Evolutionary conservation across 30 jellyfish, hydroid and myxozoan genomes (phyloP).

Genomic region (Aurelia coerulea): DNA sequence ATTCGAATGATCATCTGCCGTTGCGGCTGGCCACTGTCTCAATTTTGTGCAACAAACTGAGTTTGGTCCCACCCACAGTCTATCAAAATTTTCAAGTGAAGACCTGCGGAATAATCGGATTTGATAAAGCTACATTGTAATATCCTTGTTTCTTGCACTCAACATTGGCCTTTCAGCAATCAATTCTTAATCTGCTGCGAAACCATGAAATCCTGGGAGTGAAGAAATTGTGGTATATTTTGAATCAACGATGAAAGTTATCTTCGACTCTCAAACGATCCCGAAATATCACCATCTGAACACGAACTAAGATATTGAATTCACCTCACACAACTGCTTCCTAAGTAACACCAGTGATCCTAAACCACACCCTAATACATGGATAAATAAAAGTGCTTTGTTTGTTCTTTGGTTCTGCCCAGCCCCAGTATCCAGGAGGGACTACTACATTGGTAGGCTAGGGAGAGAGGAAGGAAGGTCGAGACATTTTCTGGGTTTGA

Average conservation of each 20-base stretch:
- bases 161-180: slow-evolving; percentile 18
- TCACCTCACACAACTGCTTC: neutral
- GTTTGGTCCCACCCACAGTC: no score
- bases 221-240: slow-evolving; percentile 14
- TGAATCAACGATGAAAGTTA: slow-evolving; percentile 22
- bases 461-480: no score
- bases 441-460: no score
- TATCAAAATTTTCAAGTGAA: no score
- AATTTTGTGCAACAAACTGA: no score
- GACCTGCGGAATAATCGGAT: no score
- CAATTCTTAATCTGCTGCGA: slow-evolving; percentile 6
- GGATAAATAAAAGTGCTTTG: no score
- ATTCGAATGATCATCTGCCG: no score
- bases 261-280: slow-evolving; percentile 10
- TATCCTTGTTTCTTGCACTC: neutral
- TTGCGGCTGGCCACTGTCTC: no score
- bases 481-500: no score
- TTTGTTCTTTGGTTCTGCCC: no score
- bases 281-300: slow-evolving; percentile 13
- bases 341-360: neutral
- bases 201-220: slow-evolving; percentile 30
- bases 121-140: neutral
- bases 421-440: no score
- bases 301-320: neutral
- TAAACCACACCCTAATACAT: neutral